A percentile compares a stretch with the other conserved stretches of the same genome.
Evolutionary conservation across 2,113 vertebrate genomes (phyloP).

Genomic region (Okapia johnstoni): DNA sequence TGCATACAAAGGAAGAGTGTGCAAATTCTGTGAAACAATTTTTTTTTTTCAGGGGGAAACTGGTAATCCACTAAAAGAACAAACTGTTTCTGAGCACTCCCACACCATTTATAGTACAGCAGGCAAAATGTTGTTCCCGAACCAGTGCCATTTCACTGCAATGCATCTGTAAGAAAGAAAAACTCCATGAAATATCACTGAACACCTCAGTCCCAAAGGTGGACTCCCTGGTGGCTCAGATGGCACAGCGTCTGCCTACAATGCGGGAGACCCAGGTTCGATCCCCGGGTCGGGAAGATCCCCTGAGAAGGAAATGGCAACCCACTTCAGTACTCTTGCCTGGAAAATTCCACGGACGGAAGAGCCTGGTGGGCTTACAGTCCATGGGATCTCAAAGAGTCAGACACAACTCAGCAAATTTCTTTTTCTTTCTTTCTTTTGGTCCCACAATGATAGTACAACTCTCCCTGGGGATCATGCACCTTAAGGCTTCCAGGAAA

Average conservation of each 20-base stretch:
- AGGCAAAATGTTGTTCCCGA: conserved; percentile 1
- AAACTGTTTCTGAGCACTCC: conserved; percentile 10
- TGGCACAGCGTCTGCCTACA: neutral
- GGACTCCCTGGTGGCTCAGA: neutral
- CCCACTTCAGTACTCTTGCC: neutral
- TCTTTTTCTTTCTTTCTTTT: neutral
- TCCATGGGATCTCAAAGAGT: neutral
- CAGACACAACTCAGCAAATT: neutral
- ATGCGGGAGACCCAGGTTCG: accelerated
- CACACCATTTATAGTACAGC: neutral
- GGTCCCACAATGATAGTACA: neutral
- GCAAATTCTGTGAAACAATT: neutral
- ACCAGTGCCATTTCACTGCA: neutral
- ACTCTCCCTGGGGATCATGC: too few species aligned
- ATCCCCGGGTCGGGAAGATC: neutral
- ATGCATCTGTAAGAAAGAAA: neutral
- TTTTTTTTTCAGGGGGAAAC: neutral
- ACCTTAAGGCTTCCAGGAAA: neutral
- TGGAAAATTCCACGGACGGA: neutral
- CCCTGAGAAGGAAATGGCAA: neutral
- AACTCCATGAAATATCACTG: neutral
- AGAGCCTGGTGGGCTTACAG: neutral
- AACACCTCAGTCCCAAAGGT: neutral
- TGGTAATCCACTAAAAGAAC: conserved; percentile 29
- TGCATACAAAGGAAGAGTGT: neutral